phyloP scores from a whole-genome alignment of 2,888 invertebrate genomes.

The Oligia fasciuncula region DNA sequence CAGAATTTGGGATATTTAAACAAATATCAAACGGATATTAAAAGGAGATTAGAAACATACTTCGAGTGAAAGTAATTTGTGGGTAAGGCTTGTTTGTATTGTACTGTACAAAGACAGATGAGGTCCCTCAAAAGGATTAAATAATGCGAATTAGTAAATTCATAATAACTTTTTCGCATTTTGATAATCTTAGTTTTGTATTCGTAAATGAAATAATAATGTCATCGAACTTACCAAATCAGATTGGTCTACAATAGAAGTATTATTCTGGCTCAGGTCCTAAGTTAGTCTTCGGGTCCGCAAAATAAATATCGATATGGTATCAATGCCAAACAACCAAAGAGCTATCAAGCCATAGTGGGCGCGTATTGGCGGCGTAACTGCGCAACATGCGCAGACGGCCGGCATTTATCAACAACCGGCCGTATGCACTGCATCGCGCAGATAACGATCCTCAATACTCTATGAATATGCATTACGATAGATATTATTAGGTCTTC shows the following conservation, averaged over 20 bases:
- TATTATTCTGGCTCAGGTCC: constrained; percentile 10
- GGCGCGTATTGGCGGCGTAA: constrained; percentile 42
- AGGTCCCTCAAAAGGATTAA: constrained; percentile 16
- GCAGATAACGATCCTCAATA: constrained; percentile 57
- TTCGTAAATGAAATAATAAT: constrained; percentile 22
- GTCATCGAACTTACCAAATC: constrained; percentile 46
- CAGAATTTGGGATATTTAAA: constrained; percentile 49
- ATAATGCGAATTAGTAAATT: constrained; percentile 27
- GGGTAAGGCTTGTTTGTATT: constrained; percentile 28
- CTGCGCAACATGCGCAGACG: constrained; percentile 59
- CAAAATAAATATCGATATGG: constrained; percentile 55
- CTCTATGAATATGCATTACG: constrained; percentile 52
- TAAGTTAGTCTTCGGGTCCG: constrained; percentile 36
- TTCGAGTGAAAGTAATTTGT: constrained; percentile 52
- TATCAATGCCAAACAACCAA: constrained; percentile 54
- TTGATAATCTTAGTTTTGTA: background rate
- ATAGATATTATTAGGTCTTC: constrained; percentile 57
- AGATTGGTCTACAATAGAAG: constrained; percentile 12
- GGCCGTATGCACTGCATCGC: constrained; percentile 46
- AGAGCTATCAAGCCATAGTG: constrained; percentile 54
- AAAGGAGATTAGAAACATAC: constrained; percentile 47
- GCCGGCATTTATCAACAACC: constrained; percentile 52
- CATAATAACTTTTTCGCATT: constrained; percentile 10
- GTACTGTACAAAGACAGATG: constrained; percentile 35
- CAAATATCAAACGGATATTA: constrained; percentile 48